A percentile compares a stretch with the other conserved stretches of the same genome.
phyloP scores from a whole-genome alignment of 2,888 invertebrate genomes.

The Lasioglossum villosulum region DNA sequence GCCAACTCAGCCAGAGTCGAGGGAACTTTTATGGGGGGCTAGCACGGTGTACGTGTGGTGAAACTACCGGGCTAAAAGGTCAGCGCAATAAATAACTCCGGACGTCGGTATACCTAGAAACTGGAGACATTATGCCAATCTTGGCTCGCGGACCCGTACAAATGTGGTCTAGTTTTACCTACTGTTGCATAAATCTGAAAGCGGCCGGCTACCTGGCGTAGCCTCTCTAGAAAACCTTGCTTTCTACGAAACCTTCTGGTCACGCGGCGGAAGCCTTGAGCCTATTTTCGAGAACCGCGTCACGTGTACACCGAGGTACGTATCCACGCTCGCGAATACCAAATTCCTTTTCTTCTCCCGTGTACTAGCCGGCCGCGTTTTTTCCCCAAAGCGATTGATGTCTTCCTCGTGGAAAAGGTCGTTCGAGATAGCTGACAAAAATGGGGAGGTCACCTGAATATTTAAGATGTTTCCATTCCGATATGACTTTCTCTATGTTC shows the following conservation, averaged over 20 bases:
- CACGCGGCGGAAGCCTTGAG: conserved; percentile 54
- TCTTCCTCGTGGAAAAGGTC: background rate
- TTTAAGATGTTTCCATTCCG: conserved; percentile 2
- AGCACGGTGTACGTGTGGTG: conserved; percentile 74
- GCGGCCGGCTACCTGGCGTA: conserved; percentile 65
- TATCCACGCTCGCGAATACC: conserved; percentile 23
- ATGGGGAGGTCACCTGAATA: background rate
- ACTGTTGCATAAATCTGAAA: conserved; percentile 72
- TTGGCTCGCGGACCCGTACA: conserved; percentile 67
- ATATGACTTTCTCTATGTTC: background rate
- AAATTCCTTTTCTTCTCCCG: background rate
- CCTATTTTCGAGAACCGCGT: conserved; percentile 63
- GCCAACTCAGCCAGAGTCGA: conserved; percentile 60
- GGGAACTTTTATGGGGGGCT: conserved; percentile 75
- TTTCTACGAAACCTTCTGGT: conserved; percentile 61
- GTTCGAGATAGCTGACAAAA: background rate
- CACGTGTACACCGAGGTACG: conserved; percentile 44
- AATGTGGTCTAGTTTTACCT: conserved; percentile 76
- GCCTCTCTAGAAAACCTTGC: conserved; percentile 51
- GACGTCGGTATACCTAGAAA: conserved; percentile 76
- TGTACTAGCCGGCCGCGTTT: background rate
- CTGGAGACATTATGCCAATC: conserved; percentile 77
- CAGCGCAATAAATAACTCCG: conserved; percentile 83
- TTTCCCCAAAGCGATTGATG: background rate
- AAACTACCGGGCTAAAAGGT: conserved; percentile 81